Percentiles rank a stretch among this genome's conserved stretches.
Conservation (phyloP, 92 coral and sea anemone genomes). For the Diadumene lineata region DNA sequence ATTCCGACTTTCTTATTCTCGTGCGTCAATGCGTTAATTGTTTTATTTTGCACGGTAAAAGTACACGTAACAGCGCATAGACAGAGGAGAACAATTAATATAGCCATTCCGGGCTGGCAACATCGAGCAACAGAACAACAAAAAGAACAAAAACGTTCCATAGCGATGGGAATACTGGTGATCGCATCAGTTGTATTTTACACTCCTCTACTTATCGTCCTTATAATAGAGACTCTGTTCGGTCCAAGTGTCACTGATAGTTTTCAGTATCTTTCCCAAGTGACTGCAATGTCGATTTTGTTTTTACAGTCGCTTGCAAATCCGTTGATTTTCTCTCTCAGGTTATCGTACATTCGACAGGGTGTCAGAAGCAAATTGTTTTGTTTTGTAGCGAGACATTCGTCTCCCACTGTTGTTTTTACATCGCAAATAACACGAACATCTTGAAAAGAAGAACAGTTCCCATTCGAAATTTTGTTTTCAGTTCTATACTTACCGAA, state of each 20-base stretch:
- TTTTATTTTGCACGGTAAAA: slow-evolving; percentile 1
- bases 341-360: neutral
- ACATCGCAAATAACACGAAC: neutral
- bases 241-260: neutral
- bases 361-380: slow-evolving; percentile 6
- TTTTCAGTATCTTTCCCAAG: neutral
- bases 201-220: neutral
- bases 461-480: neutral
- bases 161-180: neutral
- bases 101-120: neutral
- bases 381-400: neutral
- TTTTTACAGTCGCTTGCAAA: slow-evolving; percentile 5
- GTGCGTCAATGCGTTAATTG: neutral
- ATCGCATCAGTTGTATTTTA: slow-evolving; percentile 11
- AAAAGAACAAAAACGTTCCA: neutral
- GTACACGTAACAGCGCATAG: slow-evolving; percentile 1
- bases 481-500: too few relatives aligned
- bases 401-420: neutral
- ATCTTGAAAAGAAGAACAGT: neutral
- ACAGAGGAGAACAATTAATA: slow-evolving; percentile 1
- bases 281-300: neutral
- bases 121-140: neutral
- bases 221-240: neutral
- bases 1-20: neutral
- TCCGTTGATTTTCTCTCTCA: slow-evolving; percentile 12